phyloP scores from a whole-genome alignment of 2,113 vertebrate species.

The Prunella fulvescens region DNA sequence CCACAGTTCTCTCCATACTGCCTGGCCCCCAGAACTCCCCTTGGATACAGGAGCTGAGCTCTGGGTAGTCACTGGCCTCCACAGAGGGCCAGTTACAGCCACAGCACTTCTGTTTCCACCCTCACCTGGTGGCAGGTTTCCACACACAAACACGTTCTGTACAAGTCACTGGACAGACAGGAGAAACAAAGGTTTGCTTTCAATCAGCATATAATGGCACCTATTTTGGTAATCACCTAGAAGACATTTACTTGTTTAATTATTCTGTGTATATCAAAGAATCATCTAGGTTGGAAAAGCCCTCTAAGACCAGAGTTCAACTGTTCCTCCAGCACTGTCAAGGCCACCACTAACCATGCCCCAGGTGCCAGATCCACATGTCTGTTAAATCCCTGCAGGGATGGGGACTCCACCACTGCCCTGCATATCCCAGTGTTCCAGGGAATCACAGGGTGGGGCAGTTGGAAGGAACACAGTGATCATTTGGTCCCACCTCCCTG shows the following conservation, averaged over 20 bases:
- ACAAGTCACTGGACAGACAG: background rate
- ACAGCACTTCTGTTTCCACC: background rate
- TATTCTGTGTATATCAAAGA: background rate
- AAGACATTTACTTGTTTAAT: background rate
- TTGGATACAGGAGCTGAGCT: rapidly evolving
- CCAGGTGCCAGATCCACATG: background rate
- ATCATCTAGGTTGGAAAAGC: background rate
- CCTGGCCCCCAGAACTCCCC: rapidly evolving
- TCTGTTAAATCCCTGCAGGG: background rate
- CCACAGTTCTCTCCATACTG: rapidly evolving
- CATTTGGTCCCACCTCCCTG: background rate
- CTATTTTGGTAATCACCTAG: background rate
- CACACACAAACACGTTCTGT: background rate
- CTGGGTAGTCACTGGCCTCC: background rate
- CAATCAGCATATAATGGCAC: background rate
- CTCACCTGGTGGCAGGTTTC: background rate
- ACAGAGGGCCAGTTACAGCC: background rate
- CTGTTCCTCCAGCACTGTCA: background rate
- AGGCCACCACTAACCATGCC: background rate
- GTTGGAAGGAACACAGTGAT: background rate
- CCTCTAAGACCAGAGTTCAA: background rate
- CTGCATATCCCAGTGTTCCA: background rate
- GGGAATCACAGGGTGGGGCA: background rate
- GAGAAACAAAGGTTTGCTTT: background rate
- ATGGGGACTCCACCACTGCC: background rate